Evolutionary conservation across 2,113 vertebrate species (phyloP).

Genomic region (Bothrops jararaca): DNA sequence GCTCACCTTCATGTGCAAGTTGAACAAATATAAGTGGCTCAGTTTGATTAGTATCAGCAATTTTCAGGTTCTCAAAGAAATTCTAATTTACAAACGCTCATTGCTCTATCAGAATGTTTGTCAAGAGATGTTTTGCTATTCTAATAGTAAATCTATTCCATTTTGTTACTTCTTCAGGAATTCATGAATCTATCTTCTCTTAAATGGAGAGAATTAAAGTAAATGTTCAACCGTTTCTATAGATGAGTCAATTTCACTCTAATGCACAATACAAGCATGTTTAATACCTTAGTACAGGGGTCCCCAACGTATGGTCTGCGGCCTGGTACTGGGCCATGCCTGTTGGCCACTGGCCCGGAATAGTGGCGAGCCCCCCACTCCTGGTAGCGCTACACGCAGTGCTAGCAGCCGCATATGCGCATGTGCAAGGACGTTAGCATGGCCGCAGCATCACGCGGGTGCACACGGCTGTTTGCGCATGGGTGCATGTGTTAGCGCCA

Average conservation of each 20-base stretch:
- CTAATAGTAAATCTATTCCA: not conserved
- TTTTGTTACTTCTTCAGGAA: conserved; percentile 3
- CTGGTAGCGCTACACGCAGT: too few species aligned
- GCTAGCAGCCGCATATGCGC: too few species aligned
- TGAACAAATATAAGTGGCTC: not conserved
- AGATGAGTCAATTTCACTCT: not conserved
- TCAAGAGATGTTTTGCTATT: not conserved
- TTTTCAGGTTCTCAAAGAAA: not conserved
- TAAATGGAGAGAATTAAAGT: conserved; percentile 10
- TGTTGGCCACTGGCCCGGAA: too few species aligned
- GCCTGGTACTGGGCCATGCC: too few species aligned
- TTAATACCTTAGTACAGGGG: not conserved
- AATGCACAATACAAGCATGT: not conserved
- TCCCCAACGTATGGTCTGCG: too few species aligned
- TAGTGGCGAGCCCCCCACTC: too few species aligned
- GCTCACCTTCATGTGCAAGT: not conserved
- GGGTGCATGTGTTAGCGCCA: too few species aligned
- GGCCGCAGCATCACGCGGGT: too few species aligned
- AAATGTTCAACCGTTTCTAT: not conserved
- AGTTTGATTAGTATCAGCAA: not conserved
- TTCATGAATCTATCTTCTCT: not conserved
- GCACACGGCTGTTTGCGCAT: too few species aligned
- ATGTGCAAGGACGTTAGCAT: too few species aligned
- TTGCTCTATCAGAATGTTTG: not conserved
- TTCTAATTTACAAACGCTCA: not conserved